Percentiles rank a stretch among this genome's conserved stretches.
Conservation (phyloP, 2,888 invertebrate species). For the Trachelus stipa region DNA sequence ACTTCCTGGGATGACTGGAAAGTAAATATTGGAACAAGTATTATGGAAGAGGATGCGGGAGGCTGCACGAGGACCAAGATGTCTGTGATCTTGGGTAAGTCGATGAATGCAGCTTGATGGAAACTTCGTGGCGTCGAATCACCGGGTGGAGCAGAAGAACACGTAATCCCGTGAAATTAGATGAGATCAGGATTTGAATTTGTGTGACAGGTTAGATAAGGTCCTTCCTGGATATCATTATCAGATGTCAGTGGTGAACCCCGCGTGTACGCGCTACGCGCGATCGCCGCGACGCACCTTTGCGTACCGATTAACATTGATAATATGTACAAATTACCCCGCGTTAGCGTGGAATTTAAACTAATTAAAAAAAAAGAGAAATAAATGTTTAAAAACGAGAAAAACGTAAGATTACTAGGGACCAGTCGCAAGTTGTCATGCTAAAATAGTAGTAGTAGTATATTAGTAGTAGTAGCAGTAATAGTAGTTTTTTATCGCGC, state of each 20-base stretch:
- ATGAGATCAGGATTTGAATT: too few species aligned
- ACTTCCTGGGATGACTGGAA: slow-evolving; percentile 15
- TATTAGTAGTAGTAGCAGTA: neutral
- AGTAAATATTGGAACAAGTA: slow-evolving; percentile 10
- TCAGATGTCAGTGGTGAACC: too few species aligned
- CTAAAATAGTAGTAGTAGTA: slow-evolving; percentile 51
- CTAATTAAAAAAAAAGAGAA: slow-evolving; percentile 39
- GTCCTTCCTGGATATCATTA: too few species aligned
- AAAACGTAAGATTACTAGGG: slow-evolving; percentile 53
- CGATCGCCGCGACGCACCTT: neutral
- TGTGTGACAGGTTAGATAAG: too few species aligned
- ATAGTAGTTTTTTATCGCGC: slow-evolving; percentile 30
- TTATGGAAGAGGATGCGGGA: neutral
- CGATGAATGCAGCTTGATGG: too few species aligned
- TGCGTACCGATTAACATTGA: slow-evolving; percentile 1
- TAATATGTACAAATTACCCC: slow-evolving; percentile 7
- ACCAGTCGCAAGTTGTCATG: slow-evolving; percentile 61
- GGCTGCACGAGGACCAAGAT: too few species aligned
- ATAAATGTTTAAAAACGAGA: slow-evolving; percentile 39
- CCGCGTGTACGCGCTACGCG: too few species aligned
- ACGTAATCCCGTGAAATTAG: too few species aligned
- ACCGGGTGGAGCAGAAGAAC: too few species aligned
- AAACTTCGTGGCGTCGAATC: too few species aligned
- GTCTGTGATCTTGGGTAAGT: too few species aligned
- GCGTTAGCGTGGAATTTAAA: slow-evolving; percentile 27